Evolutionary conservation across 2,888 invertebrate genomes (phyloP), one percentile per base, ranked within the genome.

Genomic region (Brachycybe producta): DNA sequence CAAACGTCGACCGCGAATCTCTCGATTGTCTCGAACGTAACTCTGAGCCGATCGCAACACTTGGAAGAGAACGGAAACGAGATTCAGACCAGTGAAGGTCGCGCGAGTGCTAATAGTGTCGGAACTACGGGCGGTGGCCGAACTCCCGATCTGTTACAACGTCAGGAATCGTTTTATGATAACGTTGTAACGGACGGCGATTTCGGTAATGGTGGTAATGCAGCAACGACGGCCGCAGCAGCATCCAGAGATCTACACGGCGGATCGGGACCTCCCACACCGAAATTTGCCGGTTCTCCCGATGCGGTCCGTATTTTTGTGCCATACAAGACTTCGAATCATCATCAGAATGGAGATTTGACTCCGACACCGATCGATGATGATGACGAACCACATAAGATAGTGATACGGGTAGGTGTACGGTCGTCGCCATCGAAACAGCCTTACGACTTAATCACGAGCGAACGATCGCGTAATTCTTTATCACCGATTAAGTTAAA

Each of bases 1-100:
- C 82, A 84, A 47, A 85, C 84, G 27, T 84, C 84, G 45, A 84
- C 84, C 1, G 84, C 84, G 0, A 84, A 84, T 65, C 72, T 84
- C 52, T 82, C 82, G 59, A 82, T 84, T 56, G 82, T 84, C 69
- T 66, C 65, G 77, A 38, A 54, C 43, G 55, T 55, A 26, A 58
- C 58, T 24, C 42, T 58, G 49, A 57, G 57, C 40, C 57, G 56
- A 26, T 52, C 56, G 17, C 53, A 55, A 36, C 38, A 49, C 26
- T 28, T 41, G 41, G 49, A 49, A 11, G 53, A 55, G 36, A 49
- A 54, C 21, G 55, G 52, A 15, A 52, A 52, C 30, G 54, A 48
- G 34, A 42, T 39, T 27, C 35, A 34, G 5, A 52, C 52, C 15
- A 56, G 56, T 34, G 57, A 57, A 21, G 44, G 52, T 30, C 54